Percentiles rank a stretch among this genome's conserved stretches.
phyloP scores from a whole-genome alignment of 23 tunicate species.

The Trididemnum clinides region DNA sequence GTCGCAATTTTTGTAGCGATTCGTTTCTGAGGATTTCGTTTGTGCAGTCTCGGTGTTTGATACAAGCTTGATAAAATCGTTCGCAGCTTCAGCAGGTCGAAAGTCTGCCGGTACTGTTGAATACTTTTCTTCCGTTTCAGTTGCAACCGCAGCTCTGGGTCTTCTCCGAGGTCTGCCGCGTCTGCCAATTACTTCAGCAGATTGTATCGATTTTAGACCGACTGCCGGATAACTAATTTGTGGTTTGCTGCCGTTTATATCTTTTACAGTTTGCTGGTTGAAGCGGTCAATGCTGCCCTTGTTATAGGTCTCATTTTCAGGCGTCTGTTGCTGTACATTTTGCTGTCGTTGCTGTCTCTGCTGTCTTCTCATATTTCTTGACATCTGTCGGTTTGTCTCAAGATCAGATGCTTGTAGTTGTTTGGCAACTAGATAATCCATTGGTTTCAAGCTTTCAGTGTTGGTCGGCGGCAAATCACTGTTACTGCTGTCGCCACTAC shows the following conservation, averaged over 20 bases:
- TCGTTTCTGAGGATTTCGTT: neutral
- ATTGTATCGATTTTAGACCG: no score
- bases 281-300: no score
- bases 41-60: neutral
- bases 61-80: neutral
- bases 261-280: no score
- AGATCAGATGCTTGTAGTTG: neutral
- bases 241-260: no score
- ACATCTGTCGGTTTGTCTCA: neutral
- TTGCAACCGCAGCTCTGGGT: neutral
- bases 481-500: slow-evolving; percentile 3
- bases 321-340: no score
- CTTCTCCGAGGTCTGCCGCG: neutral
- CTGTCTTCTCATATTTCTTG: neutral
- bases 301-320: no score
- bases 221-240: no score
- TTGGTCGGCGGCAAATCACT: neutral
- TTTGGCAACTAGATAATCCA: neutral
- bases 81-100: slow-evolving; percentile 10
- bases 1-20: neutral
- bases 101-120: slow-evolving; percentile 61
- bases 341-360: slow-evolving; percentile 1
- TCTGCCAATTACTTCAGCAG: no score
- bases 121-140: slow-evolving; percentile 49
- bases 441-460: neutral